Evolutionary conservation across 2,888 invertebrate species (phyloP), one percentile per base, ranked within the genome.

Genomic region (Perizoma flavofasciatum): DNA sequence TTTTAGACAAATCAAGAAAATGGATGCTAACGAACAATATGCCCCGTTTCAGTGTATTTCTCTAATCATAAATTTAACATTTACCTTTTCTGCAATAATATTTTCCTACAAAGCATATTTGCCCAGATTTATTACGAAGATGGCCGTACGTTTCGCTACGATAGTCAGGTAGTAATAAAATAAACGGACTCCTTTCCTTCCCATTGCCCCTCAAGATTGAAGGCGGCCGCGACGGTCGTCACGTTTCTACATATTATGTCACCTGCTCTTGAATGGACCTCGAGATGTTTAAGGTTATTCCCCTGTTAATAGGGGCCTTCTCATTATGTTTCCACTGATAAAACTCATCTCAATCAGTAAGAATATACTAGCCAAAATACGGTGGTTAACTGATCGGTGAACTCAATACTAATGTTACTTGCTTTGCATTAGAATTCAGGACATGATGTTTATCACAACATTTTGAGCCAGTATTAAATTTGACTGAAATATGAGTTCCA

Each of bases 171-270:
- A 50, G 44, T 47, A 49, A 59, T 62, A 59, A 62, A 58, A 63
- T 60, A 62, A 59, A 60, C 59, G 10, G 47, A 59, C 49, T 48
- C 58, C 45, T 59, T 61, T 61, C 47, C 57, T 50, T 49, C 59
- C 55, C 59, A 54, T 58, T 62, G 52, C 52, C 55, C 32, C 44
- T 11, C 45, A 46, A 61, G 58, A 65, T 52, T 64, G 59, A 52
- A 57, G 59, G 44, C 44, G 10, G 46, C 44, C 44, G 37, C 37
- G 52, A 48, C 41, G 44, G 60, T 54, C 62, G 58, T 50, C 52
- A 52, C 60, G 49, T 57, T 55, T 65, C 54, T 59, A 63, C 63
- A 59, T 61, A 60, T 58, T 59, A 63, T 58, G 51, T 61, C 55
- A 63, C 63, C 58, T 49, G 51, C 8, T 55, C 59, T 61, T 53